Base-by-base conservation (phyloP, 2,888 invertebrate species). In the Myathropa florea region DNA sequence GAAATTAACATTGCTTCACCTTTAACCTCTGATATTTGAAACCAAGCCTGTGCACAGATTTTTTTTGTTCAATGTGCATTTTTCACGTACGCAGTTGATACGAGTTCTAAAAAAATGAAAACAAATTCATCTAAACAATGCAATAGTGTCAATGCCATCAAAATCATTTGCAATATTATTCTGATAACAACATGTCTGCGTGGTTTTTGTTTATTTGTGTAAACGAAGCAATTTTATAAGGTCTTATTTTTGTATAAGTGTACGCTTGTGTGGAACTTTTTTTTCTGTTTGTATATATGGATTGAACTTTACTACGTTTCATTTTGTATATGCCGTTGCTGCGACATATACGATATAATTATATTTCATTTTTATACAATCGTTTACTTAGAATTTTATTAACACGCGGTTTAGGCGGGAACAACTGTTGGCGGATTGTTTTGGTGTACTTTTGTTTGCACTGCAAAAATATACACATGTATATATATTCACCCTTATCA, bases 341-440 rank as follows among this genome's bases (percentile, higher is more conserved):
- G 39, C 24, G 18, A 7, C n/a, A n/a, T 46, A 46, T 46, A 18
- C 18, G 7, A 46, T 55, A 63, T 61, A 12, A 12, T 30, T 61
- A 23, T 60, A 18, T 39, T 26, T 4, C 39, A 46, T 63, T 21
- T 68, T 33, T 64, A 36, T 57, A 26, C 36, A 72, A 57, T 76
- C 63, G 55, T 77, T 83, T 39, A 73, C 39, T 72, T 72, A 21
- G 36, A 83, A 72, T 57, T n/a, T 59, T 23, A 59, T 60, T 67
- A 76, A 72, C 61, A 84, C 83, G 83, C 75, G 76, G 80, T 80
- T 84, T 80, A 76, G 75, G 83, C 80, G 83, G 80, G 83, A 83
- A 71, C 36, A 78, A 55, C 55, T 24, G 28, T 64, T 64, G 10
- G 39, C 26, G 64, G 39, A n/a, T 68, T 68, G 55, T 68, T 57